A percentile compares a stretch with the other conserved stretches of the same genome.
Conservation (phyloP, 2,113 vertebrate species). For the Apistogramma diplotaenia region DNA sequence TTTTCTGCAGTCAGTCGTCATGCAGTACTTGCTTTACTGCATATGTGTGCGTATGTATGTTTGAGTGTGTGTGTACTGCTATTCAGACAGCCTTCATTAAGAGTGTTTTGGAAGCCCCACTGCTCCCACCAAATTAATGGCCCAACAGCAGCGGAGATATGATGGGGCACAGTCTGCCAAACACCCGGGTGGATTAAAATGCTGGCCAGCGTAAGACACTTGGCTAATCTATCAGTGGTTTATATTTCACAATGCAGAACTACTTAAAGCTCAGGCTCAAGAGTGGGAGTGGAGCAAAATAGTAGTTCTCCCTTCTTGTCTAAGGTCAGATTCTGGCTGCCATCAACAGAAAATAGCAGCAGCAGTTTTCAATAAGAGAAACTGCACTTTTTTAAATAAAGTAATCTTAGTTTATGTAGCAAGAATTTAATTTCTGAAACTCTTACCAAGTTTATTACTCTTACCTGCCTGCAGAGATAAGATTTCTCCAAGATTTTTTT, state of each 20-base stretch:
- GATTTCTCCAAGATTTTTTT: background rate
- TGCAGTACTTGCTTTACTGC: constrained; percentile 21
- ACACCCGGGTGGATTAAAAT: constrained; percentile 48
- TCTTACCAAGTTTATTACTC: background rate
- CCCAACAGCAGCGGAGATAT: constrained; percentile 59
- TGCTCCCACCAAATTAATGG: constrained; percentile 65
- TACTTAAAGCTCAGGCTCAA: constrained; percentile 20
- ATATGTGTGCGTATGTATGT: background rate
- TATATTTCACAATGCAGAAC: constrained; percentile 32
- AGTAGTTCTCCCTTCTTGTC: background rate
- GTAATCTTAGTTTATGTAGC: background rate
- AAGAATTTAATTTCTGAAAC: background rate
- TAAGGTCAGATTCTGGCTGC: background rate
- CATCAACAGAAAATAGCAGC: background rate
- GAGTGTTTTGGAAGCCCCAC: constrained; percentile 50
- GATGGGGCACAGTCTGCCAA: constrained; percentile 58
- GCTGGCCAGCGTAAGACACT: constrained; percentile 31
- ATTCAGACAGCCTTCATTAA: constrained; percentile 54
- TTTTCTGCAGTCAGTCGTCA: constrained; percentile 36
- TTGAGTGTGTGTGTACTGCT: background rate
- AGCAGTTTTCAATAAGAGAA: background rate
- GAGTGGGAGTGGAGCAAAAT: constrained; percentile 7
- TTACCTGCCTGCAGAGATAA: background rate
- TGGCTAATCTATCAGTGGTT: constrained; percentile 54
- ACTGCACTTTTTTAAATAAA: background rate